phyloP scores from a whole-genome alignment of 2,113 vertebrate genomes.

The Ifrita kowaldi region DNA sequence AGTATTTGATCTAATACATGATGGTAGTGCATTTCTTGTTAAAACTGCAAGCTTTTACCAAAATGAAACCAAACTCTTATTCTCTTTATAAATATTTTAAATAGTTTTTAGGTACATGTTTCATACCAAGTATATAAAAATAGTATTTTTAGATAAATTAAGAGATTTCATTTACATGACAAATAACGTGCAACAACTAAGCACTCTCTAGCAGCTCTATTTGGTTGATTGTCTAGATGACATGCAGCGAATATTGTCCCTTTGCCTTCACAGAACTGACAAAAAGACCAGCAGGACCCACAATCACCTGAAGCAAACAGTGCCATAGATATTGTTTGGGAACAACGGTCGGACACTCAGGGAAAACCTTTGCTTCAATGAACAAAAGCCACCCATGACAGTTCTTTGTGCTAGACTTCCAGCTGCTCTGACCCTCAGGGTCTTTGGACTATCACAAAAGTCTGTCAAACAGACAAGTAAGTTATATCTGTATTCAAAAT shows the following conservation, averaged over 20 bases:
- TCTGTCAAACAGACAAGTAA: slow-evolving; percentile 68
- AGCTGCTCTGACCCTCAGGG: slow-evolving; percentile 73
- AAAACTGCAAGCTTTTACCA: slow-evolving; percentile 77
- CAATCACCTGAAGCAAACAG: slow-evolving; percentile 63
- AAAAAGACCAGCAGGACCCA: slow-evolving; percentile 75
- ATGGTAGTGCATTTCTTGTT: slow-evolving; percentile 70
- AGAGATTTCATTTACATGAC: slow-evolving; percentile 81
- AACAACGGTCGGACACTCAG: slow-evolving; percentile 68
- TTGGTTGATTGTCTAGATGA: slow-evolving; percentile 82
- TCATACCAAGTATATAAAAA: slow-evolving; percentile 85
- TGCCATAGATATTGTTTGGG: slow-evolving; percentile 67
- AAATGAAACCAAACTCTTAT: slow-evolving; percentile 74
- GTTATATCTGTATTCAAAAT: slow-evolving; percentile 62
- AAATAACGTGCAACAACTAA: slow-evolving; percentile 78
- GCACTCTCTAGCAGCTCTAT: slow-evolving; percentile 75
- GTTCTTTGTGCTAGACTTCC: slow-evolving; percentile 66
- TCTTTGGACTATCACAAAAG: slow-evolving; percentile 63
- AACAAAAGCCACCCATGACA: slow-evolving; percentile 67
- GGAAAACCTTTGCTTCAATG: slow-evolving; percentile 63
- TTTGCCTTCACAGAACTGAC: slow-evolving; percentile 64
- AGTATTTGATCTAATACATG: slow-evolving; percentile 68
- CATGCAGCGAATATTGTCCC: slow-evolving; percentile 80
- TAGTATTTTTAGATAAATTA: slow-evolving; percentile 81
- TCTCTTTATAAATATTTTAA: slow-evolving; percentile 81
- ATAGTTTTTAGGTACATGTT: slow-evolving; percentile 75